phyloP scores from a whole-genome alignment of 2,888 invertebrate species.

The Bhutanitis thaidina region DNA sequence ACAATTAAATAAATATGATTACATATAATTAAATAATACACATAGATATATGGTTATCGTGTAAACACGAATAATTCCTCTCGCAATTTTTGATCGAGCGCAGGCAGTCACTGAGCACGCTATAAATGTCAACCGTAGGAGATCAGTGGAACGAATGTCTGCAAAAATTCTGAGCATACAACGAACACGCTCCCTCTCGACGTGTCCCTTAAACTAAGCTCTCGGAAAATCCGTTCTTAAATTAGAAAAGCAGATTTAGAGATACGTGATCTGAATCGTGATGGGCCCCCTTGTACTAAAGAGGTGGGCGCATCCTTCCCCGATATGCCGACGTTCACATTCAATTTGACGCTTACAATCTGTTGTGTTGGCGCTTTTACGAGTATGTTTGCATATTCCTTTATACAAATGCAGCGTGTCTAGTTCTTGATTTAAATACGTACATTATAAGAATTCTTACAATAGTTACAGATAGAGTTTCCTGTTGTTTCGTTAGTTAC shows the following conservation, averaged over 20 bases:
- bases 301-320: constrained; percentile 3
- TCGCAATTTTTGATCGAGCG: too few species aligned
- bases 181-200: background rate
- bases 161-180: background rate
- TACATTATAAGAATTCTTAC: too few species aligned
- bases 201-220: background rate
- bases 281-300: background rate
- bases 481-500: too few species aligned
- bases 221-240: constrained; percentile 7
- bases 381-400: background rate
- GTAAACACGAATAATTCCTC: too few species aligned
- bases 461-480: too few species aligned
- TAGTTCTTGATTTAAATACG: too few species aligned
- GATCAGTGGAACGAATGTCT: background rate
- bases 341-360: background rate
- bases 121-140: background rate
- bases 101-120: background rate
- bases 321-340: constrained; percentile 8
- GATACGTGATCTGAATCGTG: constrained; percentile 5
- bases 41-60: too few species aligned
- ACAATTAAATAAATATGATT: too few species aligned
- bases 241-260: constrained; percentile 10
- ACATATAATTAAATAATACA: too few species aligned
- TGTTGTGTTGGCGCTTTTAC: background rate
- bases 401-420: too few species aligned